phyloP scores from a whole-genome alignment of 2,888 invertebrate species.

The Drosophila monieri region DNA sequence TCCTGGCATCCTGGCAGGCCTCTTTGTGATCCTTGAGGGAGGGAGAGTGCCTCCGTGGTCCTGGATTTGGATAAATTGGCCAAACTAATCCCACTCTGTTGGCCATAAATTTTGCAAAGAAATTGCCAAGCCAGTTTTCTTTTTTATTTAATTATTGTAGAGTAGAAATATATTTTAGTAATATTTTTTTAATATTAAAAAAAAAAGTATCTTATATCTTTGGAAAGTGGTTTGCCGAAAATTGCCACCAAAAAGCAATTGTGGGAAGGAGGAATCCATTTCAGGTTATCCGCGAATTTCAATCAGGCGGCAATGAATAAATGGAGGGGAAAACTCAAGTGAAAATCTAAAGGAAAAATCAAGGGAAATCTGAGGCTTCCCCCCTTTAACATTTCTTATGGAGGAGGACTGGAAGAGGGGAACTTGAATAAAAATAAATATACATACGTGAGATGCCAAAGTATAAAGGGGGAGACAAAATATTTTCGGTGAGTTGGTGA shows the following conservation, averaged over 20 bases:
- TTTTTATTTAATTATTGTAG: background rate
- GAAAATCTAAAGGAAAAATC: conserved; percentile 60
- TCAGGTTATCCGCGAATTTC: conserved; percentile 83
- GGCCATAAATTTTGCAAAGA: conserved; percentile 65
- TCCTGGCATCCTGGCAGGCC: background rate
- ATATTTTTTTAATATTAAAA: background rate
- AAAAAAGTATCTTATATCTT: background rate
- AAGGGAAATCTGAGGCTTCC: conserved; percentile 4
- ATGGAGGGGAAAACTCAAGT: conserved; percentile 2
- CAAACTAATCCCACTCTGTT: conserved; percentile 49
- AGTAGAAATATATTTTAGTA: background rate
- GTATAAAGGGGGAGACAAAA: conserved; percentile 11
- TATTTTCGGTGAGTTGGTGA: conserved; percentile 17
- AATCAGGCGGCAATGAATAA: conserved; percentile 57
- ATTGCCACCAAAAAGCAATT: conserved; percentile 83
- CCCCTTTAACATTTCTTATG: background rate
- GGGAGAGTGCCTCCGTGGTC: background rate
- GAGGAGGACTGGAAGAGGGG: background rate
- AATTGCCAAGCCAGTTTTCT: conserved; percentile 47
- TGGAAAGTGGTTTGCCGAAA: conserved; percentile 75
- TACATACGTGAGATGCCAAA: conserved; percentile 64
- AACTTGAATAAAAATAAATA: conserved; percentile 5
- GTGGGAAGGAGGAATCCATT: conserved; percentile 81
- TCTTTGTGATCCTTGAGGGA: conserved; percentile 16
- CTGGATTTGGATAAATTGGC: conserved; percentile 36